Evolutionary conservation across 1,140 invertebrate species (phyloP).

Genomic region (Pseudomyrmex cubaensis): DNA sequence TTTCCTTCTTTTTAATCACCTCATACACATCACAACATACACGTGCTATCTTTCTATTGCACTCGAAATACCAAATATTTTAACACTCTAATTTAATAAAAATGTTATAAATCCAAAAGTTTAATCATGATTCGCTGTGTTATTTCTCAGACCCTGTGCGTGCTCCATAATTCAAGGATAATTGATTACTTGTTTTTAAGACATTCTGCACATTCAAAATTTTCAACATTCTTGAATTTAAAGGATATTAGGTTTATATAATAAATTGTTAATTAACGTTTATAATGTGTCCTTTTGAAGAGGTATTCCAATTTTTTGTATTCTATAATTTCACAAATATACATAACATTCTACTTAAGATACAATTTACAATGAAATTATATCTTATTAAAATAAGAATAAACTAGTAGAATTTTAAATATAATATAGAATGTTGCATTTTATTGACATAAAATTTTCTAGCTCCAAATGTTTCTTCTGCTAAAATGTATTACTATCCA

Average conservation of each 20-base stretch:
- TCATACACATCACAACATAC: slow-evolving; percentile 18
- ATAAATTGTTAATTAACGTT: too few species aligned
- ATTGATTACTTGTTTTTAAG: not conserved
- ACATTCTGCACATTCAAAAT: too few species aligned
- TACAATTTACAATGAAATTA: slow-evolving; percentile 33
- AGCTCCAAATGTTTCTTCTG: slow-evolving; percentile 33
- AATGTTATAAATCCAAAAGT: slow-evolving; percentile 55
- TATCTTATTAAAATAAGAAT: not conserved
- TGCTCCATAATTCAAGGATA: not conserved
- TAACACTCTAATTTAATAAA: not conserved
- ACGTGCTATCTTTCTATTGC: slow-evolving; percentile 60
- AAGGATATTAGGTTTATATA: too few species aligned
- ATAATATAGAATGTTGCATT: slow-evolving; percentile 45
- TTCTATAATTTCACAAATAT: too few species aligned
- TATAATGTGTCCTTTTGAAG: too few species aligned
- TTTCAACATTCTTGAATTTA: too few species aligned
- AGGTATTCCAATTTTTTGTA: too few species aligned
- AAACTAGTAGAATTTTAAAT: slow-evolving; percentile 23
- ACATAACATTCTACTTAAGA: slow-evolving; percentile 18
- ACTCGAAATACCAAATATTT: slow-evolving; percentile 48
- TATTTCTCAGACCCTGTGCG: slow-evolving; percentile 33
- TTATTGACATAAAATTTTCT: slow-evolving; percentile 66
- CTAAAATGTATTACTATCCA: slow-evolving; percentile 69
- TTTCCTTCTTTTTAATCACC: slow-evolving; percentile 10
- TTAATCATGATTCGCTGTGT: slow-evolving; percentile 7